These are phyloP conservation scores for Zelleria hepariella DNA, from an alignment of 2,888 invertebrate genomes.

Conservation along the genomic window DNA sequence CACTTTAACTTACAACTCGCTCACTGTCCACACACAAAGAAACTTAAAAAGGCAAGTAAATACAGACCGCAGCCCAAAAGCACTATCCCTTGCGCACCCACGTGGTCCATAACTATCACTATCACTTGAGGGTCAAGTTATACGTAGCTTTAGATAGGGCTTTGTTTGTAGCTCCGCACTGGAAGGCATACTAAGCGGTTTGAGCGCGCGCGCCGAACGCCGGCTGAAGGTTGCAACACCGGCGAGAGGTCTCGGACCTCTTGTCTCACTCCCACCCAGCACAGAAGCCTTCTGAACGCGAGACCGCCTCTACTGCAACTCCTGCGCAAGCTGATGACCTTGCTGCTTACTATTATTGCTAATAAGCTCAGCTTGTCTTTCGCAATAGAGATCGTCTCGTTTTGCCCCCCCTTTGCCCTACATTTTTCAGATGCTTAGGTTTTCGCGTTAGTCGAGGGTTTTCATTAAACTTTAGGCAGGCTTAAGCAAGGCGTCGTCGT, in stretches of 20 bases:
- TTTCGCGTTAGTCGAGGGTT: not conserved
- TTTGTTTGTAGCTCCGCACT: not conserved
- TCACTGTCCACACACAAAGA: conserved; percentile 17
- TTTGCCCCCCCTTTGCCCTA: conserved; percentile 41
- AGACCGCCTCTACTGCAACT: conserved; percentile 28
- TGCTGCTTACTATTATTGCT: conserved; percentile 60
- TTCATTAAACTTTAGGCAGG: not conserved
- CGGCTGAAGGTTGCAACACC: conserved; percentile 51
- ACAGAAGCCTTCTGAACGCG: not conserved
- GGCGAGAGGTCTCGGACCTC: conserved; percentile 36
- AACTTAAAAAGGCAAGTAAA: conserved; percentile 21
- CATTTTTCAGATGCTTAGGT: conserved; percentile 13
- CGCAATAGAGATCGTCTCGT: conserved; percentile 30
- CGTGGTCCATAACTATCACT: conserved; percentile 51
- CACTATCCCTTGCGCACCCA: conserved; percentile 13
- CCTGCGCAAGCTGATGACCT: conserved; percentile 53
- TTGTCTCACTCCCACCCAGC: conserved; percentile 39
- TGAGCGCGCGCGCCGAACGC: conserved; percentile 39
- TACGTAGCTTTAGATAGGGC: not conserved
- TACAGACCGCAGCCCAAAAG: conserved; percentile 9
- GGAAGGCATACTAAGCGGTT: conserved; percentile 27
- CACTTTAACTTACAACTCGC: not conserved
- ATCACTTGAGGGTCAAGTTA: conserved; percentile 24
- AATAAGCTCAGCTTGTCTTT: conserved; percentile 52
- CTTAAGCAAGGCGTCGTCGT: not conserved